These are phyloP conservation scores for Ophioninae sp. DNA, from an alignment of 2,888 invertebrate species.

Conservation along the genomic window DNA sequence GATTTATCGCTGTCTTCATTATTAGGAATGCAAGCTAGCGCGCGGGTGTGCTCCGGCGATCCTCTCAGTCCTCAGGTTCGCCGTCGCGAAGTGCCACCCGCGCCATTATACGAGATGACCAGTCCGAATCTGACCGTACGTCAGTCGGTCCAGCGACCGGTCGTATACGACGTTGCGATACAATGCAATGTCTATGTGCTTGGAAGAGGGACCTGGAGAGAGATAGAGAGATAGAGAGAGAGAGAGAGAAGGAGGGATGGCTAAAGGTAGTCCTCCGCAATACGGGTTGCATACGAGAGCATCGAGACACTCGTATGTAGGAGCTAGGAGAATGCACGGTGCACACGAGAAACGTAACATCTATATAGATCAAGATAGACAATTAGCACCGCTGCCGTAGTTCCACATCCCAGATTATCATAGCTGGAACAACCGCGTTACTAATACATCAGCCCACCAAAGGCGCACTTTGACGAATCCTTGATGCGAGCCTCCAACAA, in stretches of 20 bases:
- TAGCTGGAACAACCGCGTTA: constrained; percentile 46
- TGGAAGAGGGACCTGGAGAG: constrained; percentile 44
- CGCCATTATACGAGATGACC: constrained; percentile 67
- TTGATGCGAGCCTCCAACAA: background rate
- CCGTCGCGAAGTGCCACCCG: constrained; percentile 58
- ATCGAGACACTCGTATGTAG: constrained; percentile 78
- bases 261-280: constrained; percentile 37
- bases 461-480: background rate
- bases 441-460: constrained; percentile 44
- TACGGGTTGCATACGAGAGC: constrained; percentile 73
- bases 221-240: constrained; percentile 6
- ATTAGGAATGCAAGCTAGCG: constrained; percentile 80
- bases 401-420: constrained; percentile 69
- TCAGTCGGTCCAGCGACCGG: constrained; percentile 72
- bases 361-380: constrained; percentile 76
- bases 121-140: constrained; percentile 74
- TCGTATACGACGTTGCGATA: constrained; percentile 71
- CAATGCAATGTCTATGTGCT: constrained; percentile 68
- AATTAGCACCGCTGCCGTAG: constrained; percentile 79
- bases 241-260: background rate
- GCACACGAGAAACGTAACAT: constrained; percentile 67
- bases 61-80: constrained; percentile 54
- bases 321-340: constrained; percentile 55
- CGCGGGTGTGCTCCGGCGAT: constrained; percentile 57
- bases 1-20: constrained; percentile 81